Evolutionary conservation across 2,113 vertebrate species (phyloP), one percentile per base, ranked within the genome.

Genomic region (Antennarius striatus): DNA sequence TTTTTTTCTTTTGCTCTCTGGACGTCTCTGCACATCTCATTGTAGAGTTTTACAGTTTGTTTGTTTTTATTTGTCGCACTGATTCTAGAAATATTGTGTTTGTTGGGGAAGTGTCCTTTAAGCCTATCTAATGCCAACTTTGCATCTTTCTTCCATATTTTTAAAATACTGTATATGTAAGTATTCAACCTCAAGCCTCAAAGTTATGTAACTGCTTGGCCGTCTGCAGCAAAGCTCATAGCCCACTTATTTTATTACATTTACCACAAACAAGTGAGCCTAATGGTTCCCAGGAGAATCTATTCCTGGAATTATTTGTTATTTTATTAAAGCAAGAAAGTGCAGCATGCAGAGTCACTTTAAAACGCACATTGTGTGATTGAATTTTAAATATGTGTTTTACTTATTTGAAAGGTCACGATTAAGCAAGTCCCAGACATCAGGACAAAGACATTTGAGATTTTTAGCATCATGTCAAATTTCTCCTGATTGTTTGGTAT

Each of bases 301-400:
- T 77, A 32, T 55, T 47, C 13, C 12, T n/a, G 45, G 80, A 73
- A 84, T 64, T 6, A 40, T 39, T n/a, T 69, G 17, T 43, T 46
- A 40, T 63, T 9, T 70, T 5, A 71, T 62, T 42, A 61, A 56
- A 66, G 48, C 5, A 11, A 47, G 52, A 1, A 6, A 30, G 46
- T 6, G 32, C 2, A 57, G 32, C 28, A 17, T 58, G 42, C 65
- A 63, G 46, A 72, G 28, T 78, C 56, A 12, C 55, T 70, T 52
- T 15, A 49, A 43, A 42, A 10, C 6, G 3, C 15, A 4, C 45
- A 67, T 28, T 72, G 16, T 29, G n/a, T 46, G 62, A 80, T 63
- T 71, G 67, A 56, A 76, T 69, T 75, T 71, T 53, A 56, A 77
- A 75, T 57, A 14, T 10, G 10, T 13, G 22, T 47, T 75, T 60